Evolutionary conservation across 2,113 vertebrate species (phyloP), one percentile per base, ranked within the genome.

Genomic region (Periophthalmus modestus): DNA sequence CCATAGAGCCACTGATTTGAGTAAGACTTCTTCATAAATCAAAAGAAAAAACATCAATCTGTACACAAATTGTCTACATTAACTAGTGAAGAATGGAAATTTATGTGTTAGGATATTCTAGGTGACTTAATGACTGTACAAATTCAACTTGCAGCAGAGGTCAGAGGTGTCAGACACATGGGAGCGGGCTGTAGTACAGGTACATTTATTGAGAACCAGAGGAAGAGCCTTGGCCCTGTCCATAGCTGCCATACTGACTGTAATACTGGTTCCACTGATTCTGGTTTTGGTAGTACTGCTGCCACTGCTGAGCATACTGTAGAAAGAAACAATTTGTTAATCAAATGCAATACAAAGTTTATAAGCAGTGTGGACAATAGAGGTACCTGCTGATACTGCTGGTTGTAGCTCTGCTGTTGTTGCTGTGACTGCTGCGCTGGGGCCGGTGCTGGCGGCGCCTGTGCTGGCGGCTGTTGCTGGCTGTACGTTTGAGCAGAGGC

Each of bases 281-380:
- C 94, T 96, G 96, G 93, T 95, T 96, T 92, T 96, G 95, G 90
- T 97, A 97, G 94, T 97, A 97, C 92, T 96, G 95, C 94, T 94
- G 96, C 95, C 95, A 97, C 88, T 96, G 96, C 92, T 96, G 95
- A 75, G 95, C 95, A 2, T 96, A 97, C 96, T 97, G 72, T 36
- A 47, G 48, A 70, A 83, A 24, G 68, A 43, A 54, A 5, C 59
- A 21, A 48, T 15, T 23, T 67, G 43, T 23, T 13, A 67, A 21
- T 48, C 43, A 39, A 39, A 65, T 39, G 61, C 9, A 65, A 65
- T 2, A 43, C 6, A 18, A 24, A 24, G 52, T 55, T 52, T 14
- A 4, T 18, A 18, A 7, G 19, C 2, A 54, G 52, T n/a, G 4
- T n/a, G 21, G n/a, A 57, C 16, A 47, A 19, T n/a, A 28, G 5